These are phyloP conservation scores for Bovichtus diacanthus DNA, from an alignment of 2,797 vertebrate genomes.

Conservation along the genomic window DNA sequence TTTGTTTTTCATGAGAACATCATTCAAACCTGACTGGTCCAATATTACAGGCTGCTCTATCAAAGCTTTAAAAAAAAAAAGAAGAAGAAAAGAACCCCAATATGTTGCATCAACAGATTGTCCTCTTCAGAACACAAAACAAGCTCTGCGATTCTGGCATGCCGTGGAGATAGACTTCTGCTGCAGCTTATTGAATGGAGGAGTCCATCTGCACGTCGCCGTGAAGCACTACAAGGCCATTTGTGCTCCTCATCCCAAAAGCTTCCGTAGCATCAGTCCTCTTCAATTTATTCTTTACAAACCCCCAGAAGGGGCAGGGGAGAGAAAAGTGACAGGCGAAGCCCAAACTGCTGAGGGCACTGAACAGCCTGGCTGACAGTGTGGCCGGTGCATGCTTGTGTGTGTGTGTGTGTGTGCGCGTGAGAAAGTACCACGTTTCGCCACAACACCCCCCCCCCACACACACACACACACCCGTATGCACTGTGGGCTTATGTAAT, in stretches of 20 bases:
- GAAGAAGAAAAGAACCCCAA: conserved; percentile 51
- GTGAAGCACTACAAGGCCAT: conserved; percentile 71
- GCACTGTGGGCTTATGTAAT: conserved; percentile 84
- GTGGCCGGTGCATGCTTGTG: conserved; percentile 60
- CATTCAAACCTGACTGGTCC: conserved; percentile 41
- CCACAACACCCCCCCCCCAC: conserved; percentile 28
- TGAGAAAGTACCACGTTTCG: conserved; percentile 81
- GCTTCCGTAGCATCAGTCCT: conserved; percentile 74
- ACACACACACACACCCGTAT: conserved; percentile 28
- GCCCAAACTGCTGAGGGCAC: conserved; percentile 78
- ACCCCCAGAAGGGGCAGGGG: conserved; percentile 64
- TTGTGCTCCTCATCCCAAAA: conserved; percentile 78
- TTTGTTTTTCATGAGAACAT: conserved; percentile 31
- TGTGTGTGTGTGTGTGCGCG: conserved; percentile 58
- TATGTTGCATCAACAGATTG: conserved; percentile 78
- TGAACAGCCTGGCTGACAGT: conserved; percentile 80
- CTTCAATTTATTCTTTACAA: conserved; percentile 84
- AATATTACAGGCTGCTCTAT: conserved; percentile 18
- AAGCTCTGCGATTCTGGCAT: conserved; percentile 70
- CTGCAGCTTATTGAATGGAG: conserved; percentile 79
- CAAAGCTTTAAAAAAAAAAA: conserved; percentile 21
- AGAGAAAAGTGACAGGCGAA: conserved; percentile 72
- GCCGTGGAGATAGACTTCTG: conserved; percentile 74
- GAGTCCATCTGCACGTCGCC: conserved; percentile 79
- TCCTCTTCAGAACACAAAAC: conserved; percentile 77